Evolutionary conservation across 1,140 invertebrate species (phyloP).

Genomic region (Zophobas morio): DNA sequence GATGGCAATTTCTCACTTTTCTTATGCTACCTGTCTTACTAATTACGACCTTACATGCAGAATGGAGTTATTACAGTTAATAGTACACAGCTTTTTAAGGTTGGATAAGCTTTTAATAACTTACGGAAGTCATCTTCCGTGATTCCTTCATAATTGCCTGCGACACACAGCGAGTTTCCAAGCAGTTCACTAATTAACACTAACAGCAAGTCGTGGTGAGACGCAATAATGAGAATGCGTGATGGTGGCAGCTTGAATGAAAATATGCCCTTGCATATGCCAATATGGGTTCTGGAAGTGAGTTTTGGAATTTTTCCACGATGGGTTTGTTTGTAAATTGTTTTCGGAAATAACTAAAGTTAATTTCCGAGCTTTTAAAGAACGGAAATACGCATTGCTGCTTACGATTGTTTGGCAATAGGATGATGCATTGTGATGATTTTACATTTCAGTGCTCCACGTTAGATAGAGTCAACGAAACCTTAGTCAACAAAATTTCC

Average conservation of each 20-base stretch:
- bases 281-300: constrained; percentile 16
- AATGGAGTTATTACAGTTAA: constrained; percentile 1
- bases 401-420: constrained; percentile 51
- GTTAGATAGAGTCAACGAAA: constrained; percentile 6
- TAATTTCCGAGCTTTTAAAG: constrained; percentile 39
- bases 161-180: constrained; percentile 3
- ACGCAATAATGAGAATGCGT: constrained; percentile 1
- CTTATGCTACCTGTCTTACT: background rate
- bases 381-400: constrained; percentile 51
- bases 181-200: constrained; percentile 34
- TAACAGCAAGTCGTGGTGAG: constrained; percentile 5
- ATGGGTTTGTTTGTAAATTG: constrained; percentile 10
- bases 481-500: constrained; percentile 19
- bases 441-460: constrained; percentile 25
- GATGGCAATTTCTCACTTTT: background rate
- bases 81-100: constrained; percentile 18
- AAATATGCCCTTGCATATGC: constrained; percentile 35
- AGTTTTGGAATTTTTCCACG: constrained; percentile 8
- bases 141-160: constrained; percentile 54
- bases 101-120: constrained; percentile 45
- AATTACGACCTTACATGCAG: constrained; percentile 12
- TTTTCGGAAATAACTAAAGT: constrained; percentile 42
- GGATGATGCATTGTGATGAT: constrained; percentile 46
- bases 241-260: background rate
- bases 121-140: constrained; percentile 56